These are phyloP conservation scores for Strigamia transsilvanica DNA, from an alignment of 2,888 invertebrate genomes.

Conservation along the genomic window DNA sequence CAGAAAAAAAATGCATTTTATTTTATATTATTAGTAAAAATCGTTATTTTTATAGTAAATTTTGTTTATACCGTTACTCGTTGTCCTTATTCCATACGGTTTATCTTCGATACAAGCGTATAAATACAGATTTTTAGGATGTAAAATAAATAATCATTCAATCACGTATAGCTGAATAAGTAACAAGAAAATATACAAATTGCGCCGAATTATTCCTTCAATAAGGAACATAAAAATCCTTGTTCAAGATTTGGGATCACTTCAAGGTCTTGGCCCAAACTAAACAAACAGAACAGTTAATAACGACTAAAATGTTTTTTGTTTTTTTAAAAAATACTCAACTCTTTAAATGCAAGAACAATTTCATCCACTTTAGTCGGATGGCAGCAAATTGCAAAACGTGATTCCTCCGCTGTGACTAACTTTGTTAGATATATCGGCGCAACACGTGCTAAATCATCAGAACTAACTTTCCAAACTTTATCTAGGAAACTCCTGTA, in stretches of 20 bases:
- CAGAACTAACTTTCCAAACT: constrained; percentile 73
- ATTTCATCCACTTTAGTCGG: constrained; percentile 77
- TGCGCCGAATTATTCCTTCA: background rate
- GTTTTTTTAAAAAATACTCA: constrained; percentile 60
- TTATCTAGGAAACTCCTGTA: constrained; percentile 72
- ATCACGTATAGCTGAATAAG: too few species aligned
- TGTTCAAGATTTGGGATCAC: background rate
- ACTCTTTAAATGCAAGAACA: constrained; percentile 74
- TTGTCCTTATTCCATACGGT: background rate
- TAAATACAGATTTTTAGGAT: background rate
- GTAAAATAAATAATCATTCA: too few species aligned
- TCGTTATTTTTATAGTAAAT: constrained; percentile 26
- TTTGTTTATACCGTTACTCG: background rate
- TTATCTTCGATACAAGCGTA: background rate
- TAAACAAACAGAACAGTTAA: background rate
- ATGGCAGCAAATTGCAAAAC: constrained; percentile 79
- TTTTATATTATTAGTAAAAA: background rate
- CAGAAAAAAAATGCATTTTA: background rate
- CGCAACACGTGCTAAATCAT: constrained; percentile 74
- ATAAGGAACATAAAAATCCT: background rate
- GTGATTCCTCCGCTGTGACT: constrained; percentile 71
- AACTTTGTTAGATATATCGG: constrained; percentile 75
- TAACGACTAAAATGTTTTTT: background rate
- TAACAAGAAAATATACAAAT: too few species aligned
- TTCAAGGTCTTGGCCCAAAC: background rate